Percentiles rank a stretch among this genome's conserved stretches.
Evolutionary conservation across 2,888 invertebrate genomes (phyloP).

Genomic region (Leucophenga maculata): DNA sequence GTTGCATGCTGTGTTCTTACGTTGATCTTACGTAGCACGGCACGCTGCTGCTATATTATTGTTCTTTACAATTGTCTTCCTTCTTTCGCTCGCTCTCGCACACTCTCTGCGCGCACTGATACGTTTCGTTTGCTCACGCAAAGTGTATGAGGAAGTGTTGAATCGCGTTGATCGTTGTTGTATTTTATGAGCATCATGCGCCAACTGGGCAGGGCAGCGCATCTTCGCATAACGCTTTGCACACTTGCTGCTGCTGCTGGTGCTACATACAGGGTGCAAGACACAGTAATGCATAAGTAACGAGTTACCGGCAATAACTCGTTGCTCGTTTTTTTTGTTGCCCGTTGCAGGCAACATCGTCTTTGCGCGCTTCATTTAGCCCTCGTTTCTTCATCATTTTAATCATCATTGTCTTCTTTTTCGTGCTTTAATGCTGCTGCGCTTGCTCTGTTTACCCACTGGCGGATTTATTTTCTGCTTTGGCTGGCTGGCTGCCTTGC

Average conservation of each 20-base stretch:
- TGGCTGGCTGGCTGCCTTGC: constrained; percentile 32
- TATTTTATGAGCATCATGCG: background rate
- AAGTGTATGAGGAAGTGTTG: constrained; percentile 8
- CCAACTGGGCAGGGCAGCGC: background rate
- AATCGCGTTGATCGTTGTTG: background rate
- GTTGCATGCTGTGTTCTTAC: background rate
- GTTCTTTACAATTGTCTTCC: constrained; percentile 20
- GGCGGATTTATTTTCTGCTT: constrained; percentile 64
- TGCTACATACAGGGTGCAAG: background rate
- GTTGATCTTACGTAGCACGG: too few relatives aligned
- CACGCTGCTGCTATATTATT: background rate
- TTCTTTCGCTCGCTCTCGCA: constrained; percentile 46
- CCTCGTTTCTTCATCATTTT: background rate
- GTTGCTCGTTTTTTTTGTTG: constrained; percentile 24
- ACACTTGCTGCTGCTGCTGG: constrained; percentile 16
- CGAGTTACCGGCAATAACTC: background rate
- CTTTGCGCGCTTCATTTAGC: background rate
- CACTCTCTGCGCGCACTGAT: constrained; percentile 34
- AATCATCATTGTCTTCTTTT: background rate
- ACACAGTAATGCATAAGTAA: constrained; percentile 24
- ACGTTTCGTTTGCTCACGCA: background rate
- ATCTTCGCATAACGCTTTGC: constrained; percentile 12
- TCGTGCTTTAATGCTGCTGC: constrained; percentile 32
- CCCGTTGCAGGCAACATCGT: constrained; percentile 30
- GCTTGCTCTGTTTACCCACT: constrained; percentile 67